Evolutionary conservation across 2,113 vertebrate genomes (phyloP), one percentile per base, ranked within the genome.

Genomic region (Periophthalmus modestus): DNA sequence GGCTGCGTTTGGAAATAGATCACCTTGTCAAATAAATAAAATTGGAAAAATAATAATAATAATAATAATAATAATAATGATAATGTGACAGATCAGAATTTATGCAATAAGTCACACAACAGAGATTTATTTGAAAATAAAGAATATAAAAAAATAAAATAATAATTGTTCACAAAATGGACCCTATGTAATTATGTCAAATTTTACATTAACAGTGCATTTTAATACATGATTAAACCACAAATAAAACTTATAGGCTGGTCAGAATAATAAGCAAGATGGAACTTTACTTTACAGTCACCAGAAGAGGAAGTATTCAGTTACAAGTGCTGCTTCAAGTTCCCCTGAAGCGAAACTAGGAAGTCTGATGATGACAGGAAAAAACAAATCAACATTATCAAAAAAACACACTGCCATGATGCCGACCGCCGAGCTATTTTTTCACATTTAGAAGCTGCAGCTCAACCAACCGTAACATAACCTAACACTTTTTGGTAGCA

Each of bases 341-440:
- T 69, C 63, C 76, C 65, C 68, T 72, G 66, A 59, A 80, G 74
- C 74, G 87, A 82, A 74, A 93, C 91, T 88, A 92, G 91, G 92
- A 94, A 93, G 89, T 88, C 47, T 73, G 69, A 82, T 71, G 75
- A 82, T 28, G 24, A 78, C 75, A 80, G 80, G 77, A 87, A 83
- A 88, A 88, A 81, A 80, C 75, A 85, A 71, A 84, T 83, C 71
- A 79, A 59, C 80, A 66, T 43, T 71, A 50, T 82, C 77, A 67
- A 11, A n/a, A 48, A 28, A 59, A 36, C n/a, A 48, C 72, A 73
- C 0, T 76, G 39, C 57, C 36, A 67, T 34, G 69, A 59, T 39
- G 33, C 28, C 74, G 80, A 84, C 84, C 79, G 69, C 79, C 81
- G n/a, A 34, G 61, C 3, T 55, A 61, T n/a, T 72, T 68, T 67